Base-by-base conservation (phyloP, 2,888 invertebrate genomes). In the Lasioglossum calceatum region DNA sequence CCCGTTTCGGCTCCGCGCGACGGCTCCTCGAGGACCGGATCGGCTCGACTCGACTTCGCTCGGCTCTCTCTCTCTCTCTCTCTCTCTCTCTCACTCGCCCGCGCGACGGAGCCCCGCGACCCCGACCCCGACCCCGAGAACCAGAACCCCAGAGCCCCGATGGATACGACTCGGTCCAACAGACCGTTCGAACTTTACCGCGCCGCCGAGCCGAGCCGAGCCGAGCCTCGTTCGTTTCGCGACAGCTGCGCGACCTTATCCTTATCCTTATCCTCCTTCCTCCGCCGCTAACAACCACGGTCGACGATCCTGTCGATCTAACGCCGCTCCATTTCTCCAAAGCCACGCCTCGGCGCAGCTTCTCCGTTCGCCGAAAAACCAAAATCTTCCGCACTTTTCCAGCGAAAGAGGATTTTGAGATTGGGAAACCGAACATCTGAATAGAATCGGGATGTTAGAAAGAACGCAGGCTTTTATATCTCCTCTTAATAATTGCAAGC, bases 151-250 rank as follows among this genome's bases (percentile, higher is more conserved):
- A 61, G 61, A 64, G 16, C 61, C 0, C 61, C 73, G 32, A 50
- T 32, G 73, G 36, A 23, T 23, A 58, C 75, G 39, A 77, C 44
- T 64, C 77, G 87, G 82, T 85, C 87, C 85, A 85, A 88, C 79
- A 81, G 88, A 88, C 81, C 81, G 27, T 81, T 82, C 79, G 73
- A 86, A 87, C 67, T 87, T 83, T 71, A 81, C 79, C 76, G 77
- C 85, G 36, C 61, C 72, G 19, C 47, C 64, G 50, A 77, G 54
- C 76, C 77, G 50, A 36, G 19, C 72, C 44, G 47, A 42, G 54
- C 42, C 70, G 27, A 79, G 39, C 42, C n/a, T 32, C 50, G 42
- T 47, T 19, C 32, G 71, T 71, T 78, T 19, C 77, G 70, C 73
- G 70, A 86, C 86, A 87, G 79, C 82, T 86, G 86, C 64, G 72